phyloP scores from a whole-genome alignment of 2,797 vertebrate genomes.

The Rhodeus uyekii region DNA sequence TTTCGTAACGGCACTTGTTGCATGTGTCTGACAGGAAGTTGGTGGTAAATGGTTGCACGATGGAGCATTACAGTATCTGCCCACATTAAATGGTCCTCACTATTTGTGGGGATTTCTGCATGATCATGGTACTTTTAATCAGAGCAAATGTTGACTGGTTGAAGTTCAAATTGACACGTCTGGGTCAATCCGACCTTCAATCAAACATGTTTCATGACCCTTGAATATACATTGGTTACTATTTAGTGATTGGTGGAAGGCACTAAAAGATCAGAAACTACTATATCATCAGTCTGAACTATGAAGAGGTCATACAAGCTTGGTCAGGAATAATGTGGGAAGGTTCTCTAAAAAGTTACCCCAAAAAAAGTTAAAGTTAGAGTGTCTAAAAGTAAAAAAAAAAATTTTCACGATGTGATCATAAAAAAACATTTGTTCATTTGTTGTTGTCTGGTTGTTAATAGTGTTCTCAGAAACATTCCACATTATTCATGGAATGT shows the following conservation, averaged over 20 bases:
- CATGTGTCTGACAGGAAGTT: conserved; percentile 11
- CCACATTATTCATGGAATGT: background rate
- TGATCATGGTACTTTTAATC: conserved; percentile 11
- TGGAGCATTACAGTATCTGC: background rate
- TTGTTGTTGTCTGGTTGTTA: background rate
- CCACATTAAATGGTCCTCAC: conserved; percentile 1
- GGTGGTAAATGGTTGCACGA: background rate
- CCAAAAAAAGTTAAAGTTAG: no score
- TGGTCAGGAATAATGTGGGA: background rate
- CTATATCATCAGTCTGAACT: background rate
- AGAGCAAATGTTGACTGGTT: conserved; percentile 24
- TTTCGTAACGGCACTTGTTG: conserved; percentile 39
- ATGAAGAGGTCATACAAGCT: background rate
- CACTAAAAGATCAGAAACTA: background rate
- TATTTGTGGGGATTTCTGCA: conserved; percentile 1
- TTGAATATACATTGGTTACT: conserved; percentile 29
- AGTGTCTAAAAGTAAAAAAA: no score
- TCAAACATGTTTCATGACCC: conserved; percentile 29
- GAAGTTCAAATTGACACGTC: conserved; percentile 9
- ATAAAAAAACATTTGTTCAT: background rate
- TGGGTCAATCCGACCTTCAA: conserved; percentile 35
- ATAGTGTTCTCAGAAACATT: background rate
- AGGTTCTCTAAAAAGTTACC: background rate
- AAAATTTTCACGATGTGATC: background rate
- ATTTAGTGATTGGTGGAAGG: background rate